Evolutionary conservation across 2,888 invertebrate species (phyloP).

Genomic region (Sepiola atlantica): DNA sequence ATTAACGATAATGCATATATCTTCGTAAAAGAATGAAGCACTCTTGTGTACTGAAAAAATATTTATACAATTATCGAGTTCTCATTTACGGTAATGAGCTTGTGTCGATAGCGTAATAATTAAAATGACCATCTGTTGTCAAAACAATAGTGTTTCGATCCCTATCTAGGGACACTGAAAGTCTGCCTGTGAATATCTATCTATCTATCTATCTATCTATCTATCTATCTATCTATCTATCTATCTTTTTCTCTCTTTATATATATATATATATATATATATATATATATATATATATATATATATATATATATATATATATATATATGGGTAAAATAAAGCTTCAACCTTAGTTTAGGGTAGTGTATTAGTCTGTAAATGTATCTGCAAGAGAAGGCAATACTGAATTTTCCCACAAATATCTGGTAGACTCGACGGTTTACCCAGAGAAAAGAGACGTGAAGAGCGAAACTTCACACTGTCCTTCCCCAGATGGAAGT

Average conservation of each 20-base stretch:
- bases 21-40: too few relatives aligned
- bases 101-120: too few relatives aligned
- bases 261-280: not conserved
- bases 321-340: not conserved
- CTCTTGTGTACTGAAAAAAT: too few relatives aligned
- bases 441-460: not conserved
- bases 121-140: too few relatives aligned
- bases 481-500: conserved; percentile 20
- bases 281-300: not conserved
- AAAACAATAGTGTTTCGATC: too few relatives aligned
- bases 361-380: not conserved
- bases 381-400: not conserved
- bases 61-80: too few relatives aligned
- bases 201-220: not conserved
- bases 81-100: too few relatives aligned
- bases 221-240: not conserved
- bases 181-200: not conserved
- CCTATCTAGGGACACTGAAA: too few relatives aligned
- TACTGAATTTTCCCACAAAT: conserved; percentile 6
- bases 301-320: not conserved
- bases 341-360: not conserved
- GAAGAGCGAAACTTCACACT: conserved; percentile 15
- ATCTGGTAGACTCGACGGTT: not conserved
- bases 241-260: not conserved
- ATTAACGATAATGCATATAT: too few relatives aligned